These are phyloP conservation scores for Sialia sialis DNA, from an alignment of 2,113 vertebrate genomes.

Conservation along the genomic window DNA sequence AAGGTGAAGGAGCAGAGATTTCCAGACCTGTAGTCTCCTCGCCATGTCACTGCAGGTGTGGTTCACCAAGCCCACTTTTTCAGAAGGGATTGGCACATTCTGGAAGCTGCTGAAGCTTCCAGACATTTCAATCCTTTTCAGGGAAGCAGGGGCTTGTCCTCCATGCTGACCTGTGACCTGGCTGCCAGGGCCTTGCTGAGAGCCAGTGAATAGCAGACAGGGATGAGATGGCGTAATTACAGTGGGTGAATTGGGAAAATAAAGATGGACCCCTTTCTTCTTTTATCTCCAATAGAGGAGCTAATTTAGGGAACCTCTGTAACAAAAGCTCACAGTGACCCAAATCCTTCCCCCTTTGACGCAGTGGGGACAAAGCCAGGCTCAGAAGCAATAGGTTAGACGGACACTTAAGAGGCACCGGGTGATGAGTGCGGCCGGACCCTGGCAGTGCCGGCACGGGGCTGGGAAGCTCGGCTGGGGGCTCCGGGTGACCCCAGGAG, in stretches of 20 bases:
- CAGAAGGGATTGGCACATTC: neutral
- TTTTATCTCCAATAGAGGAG: neutral
- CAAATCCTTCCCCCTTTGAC: neutral
- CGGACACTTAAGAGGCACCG: rapidly evolving
- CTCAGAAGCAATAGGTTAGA: neutral
- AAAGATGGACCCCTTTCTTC: constrained; percentile 5
- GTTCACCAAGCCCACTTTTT: neutral
- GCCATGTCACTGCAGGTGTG: rapidly evolving
- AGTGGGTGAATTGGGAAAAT: neutral
- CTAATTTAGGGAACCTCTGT: constrained; percentile 17
- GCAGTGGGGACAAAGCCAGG: neutral
- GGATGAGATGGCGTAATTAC: neutral
- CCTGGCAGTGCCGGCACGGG: neutral
- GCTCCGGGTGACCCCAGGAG: neutral
- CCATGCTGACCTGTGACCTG: neutral
- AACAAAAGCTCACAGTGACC: constrained; percentile 14
- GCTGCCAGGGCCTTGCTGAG: neutral
- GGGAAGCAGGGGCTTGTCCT: neutral
- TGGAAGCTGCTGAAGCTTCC: neutral
- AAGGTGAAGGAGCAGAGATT: neutral
- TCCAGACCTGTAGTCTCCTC: neutral
- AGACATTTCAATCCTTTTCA: neutral
- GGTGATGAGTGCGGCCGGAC: neutral
- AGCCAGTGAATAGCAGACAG: constrained; percentile 7
- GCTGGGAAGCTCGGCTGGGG: neutral